Percentiles rank a stretch among this genome's conserved stretches.
phyloP scores from a whole-genome alignment of 2,113 vertebrate species.

The Sarotherodon lohbergeri region DNA sequence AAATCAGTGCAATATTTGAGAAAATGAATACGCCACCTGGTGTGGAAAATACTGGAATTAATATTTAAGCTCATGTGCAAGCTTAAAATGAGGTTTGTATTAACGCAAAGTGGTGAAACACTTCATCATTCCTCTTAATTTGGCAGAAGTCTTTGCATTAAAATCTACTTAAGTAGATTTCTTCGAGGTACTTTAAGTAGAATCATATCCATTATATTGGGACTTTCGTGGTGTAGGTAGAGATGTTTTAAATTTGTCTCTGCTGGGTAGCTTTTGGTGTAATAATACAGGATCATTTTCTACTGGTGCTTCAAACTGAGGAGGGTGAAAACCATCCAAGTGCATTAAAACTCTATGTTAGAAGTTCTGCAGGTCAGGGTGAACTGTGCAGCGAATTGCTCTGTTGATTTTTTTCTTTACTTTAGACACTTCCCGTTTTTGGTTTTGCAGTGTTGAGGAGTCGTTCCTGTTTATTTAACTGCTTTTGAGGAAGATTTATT shows the following conservation, averaged over 20 bases:
- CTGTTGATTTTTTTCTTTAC: not conserved
- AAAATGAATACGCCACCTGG: not conserved
- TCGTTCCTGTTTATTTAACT: not conserved
- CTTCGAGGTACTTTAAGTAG: not conserved
- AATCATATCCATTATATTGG: not conserved
- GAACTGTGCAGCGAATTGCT: not conserved
- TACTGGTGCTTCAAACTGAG: not conserved
- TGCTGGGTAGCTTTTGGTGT: not conserved
- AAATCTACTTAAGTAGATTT: not conserved
- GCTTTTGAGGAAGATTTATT: slow-evolving; percentile 3
- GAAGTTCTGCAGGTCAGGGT: not conserved
- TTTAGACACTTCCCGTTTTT: not conserved
- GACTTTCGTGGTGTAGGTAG: not conserved
- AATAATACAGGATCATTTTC: not conserved
- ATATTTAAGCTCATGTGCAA: not conserved
- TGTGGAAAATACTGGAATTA: not conserved
- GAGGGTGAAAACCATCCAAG: not conserved
- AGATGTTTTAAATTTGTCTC: not conserved
- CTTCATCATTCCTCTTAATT: not conserved
- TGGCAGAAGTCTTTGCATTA: not conserved
- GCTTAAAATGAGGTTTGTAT: not conserved
- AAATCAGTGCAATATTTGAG: not conserved
- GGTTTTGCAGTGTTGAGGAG: not conserved
- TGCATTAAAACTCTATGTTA: not conserved
- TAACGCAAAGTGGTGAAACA: not conserved